A percentile compares a stretch with the other conserved stretches of the same genome.
These are phyloP conservation scores for Cardiocondyla obscurior DNA, from an alignment of 1,140 invertebrate species.

Conservation along the genomic window DNA sequence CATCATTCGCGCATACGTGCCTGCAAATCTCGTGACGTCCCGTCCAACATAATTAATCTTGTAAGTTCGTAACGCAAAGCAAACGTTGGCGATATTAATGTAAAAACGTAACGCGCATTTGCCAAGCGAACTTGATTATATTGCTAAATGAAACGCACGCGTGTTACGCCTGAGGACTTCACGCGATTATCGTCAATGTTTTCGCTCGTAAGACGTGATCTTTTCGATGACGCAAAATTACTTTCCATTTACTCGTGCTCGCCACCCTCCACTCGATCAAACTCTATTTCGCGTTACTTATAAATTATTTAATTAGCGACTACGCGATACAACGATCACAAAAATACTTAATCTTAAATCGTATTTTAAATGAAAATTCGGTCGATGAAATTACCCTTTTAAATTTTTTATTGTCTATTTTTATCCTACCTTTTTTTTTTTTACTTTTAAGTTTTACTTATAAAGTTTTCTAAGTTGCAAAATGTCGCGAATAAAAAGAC, in stretches of 20 bases:
- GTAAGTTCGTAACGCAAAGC: slow-evolving; percentile 25
- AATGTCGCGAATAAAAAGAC: background rate
- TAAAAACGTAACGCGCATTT: background rate
- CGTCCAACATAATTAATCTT: slow-evolving; percentile 18
- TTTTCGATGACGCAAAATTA: background rate
- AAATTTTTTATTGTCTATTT: slow-evolving; percentile 14
- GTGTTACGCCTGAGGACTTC: background rate
- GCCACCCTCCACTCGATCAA: background rate
- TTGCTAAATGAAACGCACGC: background rate
- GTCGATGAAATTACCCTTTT: background rate
- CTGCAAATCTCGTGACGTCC: slow-evolving; percentile 13
- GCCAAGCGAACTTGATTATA: background rate
- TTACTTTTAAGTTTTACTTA: background rate
- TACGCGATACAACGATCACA: too few relatives aligned
- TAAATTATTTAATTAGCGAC: background rate
- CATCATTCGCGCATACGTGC: background rate
- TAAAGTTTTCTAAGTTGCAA: background rate
- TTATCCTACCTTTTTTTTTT: too few relatives aligned
- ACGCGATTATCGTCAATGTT: background rate
- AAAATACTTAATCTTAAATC: background rate
- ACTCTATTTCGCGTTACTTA: background rate
- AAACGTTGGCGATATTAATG: slow-evolving; percentile 1
- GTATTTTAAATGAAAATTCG: background rate
- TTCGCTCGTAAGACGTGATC: background rate
- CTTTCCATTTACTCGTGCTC: background rate